Percentiles rank a stretch among this genome's conserved stretches.
phyloP scores from a whole-genome alignment of 2,888 invertebrate genomes.

The Mesorhabditis belari region DNA sequence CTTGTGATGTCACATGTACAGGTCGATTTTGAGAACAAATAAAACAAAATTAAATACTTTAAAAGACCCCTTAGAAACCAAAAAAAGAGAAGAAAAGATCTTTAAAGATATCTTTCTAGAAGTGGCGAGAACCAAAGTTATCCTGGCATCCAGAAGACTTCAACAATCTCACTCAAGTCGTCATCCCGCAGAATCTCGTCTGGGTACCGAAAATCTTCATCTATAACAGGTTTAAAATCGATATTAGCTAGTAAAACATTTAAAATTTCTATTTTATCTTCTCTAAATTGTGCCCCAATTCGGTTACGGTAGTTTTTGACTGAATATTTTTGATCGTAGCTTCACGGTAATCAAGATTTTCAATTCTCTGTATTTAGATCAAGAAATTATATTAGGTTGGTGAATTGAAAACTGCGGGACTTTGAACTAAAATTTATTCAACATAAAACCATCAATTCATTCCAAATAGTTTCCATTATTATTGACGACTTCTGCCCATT shows the following conservation, averaged over 20 bases:
- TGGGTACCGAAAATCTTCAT: constrained; percentile 51
- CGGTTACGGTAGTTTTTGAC: too few relatives aligned
- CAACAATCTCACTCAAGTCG: constrained; percentile 36
- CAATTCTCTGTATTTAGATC: too few relatives aligned
- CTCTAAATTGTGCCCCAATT: too few relatives aligned
- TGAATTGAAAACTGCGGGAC: too few relatives aligned
- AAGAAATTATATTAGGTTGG: too few relatives aligned
- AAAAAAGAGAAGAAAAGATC: not conserved
- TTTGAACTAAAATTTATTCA: too few relatives aligned
- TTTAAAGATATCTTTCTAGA: constrained; percentile 10
- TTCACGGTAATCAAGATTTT: too few relatives aligned
- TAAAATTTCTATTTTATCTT: not conserved
- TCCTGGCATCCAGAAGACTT: constrained; percentile 40
- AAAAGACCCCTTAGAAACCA: not conserved
- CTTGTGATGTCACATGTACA: constrained; percentile 50
- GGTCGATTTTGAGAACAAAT: too few relatives aligned
- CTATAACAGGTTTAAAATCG: constrained; percentile 38
- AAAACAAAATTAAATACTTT: not conserved
- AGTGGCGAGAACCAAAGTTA: constrained; percentile 41
- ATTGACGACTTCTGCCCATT: too few relatives aligned
- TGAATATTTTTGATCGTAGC: too few relatives aligned
- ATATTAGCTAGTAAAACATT: not conserved
- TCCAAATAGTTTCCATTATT: too few relatives aligned
- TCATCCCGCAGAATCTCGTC: constrained; percentile 41
- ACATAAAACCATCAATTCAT: too few relatives aligned